Evolutionary conservation across 2,797 vertebrate species (phyloP).

Genomic region (Perodicticus potto): DNA sequence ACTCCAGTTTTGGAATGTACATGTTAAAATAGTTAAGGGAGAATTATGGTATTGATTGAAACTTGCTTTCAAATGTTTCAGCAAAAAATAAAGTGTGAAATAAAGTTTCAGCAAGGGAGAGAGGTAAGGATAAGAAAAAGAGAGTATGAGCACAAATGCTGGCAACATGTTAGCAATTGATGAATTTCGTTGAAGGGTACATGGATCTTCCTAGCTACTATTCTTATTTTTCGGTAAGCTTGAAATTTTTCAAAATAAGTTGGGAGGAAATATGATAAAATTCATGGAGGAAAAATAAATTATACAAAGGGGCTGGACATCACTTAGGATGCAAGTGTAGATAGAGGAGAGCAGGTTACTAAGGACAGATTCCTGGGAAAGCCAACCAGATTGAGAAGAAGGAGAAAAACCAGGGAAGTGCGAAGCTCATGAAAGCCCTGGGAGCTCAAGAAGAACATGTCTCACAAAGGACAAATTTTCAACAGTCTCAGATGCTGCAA

Average conservation of each 20-base stretch:
- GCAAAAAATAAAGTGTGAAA: neutral
- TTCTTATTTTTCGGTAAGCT: neutral
- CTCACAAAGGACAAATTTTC: neutral
- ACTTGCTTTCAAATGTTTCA: conserved; percentile 14
- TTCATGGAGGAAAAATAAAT: neutral
- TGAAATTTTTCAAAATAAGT: conserved; percentile 14
- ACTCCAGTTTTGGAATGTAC: neutral
- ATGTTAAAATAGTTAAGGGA: conserved; percentile 20
- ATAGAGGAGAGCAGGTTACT: neutral
- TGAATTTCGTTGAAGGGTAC: neutral
- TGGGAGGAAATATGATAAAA: conserved; percentile 25
- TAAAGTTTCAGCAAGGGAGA: too few species aligned
- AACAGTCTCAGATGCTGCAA: neutral
- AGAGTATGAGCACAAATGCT: neutral
- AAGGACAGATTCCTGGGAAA: neutral
- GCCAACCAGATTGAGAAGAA: neutral
- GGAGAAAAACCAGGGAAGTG: neutral
- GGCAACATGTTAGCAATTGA: neutral
- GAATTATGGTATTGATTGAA: neutral
- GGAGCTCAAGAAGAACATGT: neutral
- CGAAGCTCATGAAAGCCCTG: neutral
- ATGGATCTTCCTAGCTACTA: neutral
- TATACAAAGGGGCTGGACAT: neutral
- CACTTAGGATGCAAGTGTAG: neutral
- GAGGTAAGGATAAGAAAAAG: neutral